Evolutionary conservation across 2,797 vertebrate genomes (phyloP).

Genomic region (Gouania willdenowi): DNA sequence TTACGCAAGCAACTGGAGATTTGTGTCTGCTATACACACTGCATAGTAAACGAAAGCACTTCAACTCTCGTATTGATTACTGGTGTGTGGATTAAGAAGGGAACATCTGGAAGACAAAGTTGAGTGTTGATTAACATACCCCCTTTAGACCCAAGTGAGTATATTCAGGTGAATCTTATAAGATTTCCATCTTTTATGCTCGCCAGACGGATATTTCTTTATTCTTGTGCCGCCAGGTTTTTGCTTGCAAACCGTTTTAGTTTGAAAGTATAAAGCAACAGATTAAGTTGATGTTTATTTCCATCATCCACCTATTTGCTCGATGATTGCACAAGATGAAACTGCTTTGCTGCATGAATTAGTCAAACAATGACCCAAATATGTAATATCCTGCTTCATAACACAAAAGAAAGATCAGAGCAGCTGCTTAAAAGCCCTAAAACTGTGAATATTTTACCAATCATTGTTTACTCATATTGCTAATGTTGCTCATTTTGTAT

Average conservation of each 20-base stretch:
- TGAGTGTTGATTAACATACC: constrained; percentile 45
- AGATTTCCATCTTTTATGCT: constrained; percentile 1
- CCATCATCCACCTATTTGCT: too few relatives aligned
- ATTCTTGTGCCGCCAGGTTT: neutral
- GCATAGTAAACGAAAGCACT: constrained; percentile 44
- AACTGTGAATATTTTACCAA: too few relatives aligned
- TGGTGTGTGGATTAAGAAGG: constrained; percentile 19
- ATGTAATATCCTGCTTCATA: too few relatives aligned
- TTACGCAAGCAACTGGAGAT: constrained; percentile 26
- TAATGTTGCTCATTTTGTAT: too few relatives aligned
- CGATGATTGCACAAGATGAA: too few relatives aligned
- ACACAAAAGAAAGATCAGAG: too few relatives aligned
- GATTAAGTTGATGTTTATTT: too few relatives aligned
- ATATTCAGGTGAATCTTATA: constrained; percentile 18
- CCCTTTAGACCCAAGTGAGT: constrained; percentile 12
- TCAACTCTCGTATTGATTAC: constrained; percentile 37
- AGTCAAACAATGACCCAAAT: too few relatives aligned
- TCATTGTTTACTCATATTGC: too few relatives aligned
- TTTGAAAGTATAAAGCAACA: too few relatives aligned
- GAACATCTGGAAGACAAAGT: constrained; percentile 40
- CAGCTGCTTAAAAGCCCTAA: too few relatives aligned
- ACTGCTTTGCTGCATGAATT: too few relatives aligned
- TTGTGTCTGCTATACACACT: constrained; percentile 21
- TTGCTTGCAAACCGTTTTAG: constrained; percentile 1
- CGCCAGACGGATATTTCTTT: neutral